phyloP scores from a whole-genome alignment of 2,888 invertebrate species.

The Dynastes hyllus region DNA sequence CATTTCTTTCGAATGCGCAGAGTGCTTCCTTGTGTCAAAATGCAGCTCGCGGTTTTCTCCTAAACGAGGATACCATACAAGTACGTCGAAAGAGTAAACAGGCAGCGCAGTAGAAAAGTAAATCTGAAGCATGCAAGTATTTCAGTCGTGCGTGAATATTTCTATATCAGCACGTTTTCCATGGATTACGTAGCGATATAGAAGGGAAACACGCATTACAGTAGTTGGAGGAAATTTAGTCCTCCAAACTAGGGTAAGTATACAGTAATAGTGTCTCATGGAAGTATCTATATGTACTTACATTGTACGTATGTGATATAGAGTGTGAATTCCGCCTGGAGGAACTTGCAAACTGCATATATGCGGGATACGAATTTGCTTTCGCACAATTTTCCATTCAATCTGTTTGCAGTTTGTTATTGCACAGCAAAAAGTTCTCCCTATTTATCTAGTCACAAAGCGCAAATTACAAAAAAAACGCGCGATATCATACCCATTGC shows the following conservation, averaged over 20 bases:
- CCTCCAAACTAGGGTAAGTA: neutral
- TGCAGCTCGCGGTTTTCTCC: neutral
- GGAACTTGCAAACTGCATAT: too few species aligned
- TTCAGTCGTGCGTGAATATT: conserved; percentile 3
- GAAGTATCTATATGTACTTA: too few species aligned
- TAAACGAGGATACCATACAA: conserved; percentile 16
- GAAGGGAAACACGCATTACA: neutral
- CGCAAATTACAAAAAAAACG: too few species aligned
- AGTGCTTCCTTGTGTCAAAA: neutral
- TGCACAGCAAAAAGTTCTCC: too few species aligned
- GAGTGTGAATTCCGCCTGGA: too few species aligned
- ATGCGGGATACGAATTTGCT: too few species aligned
- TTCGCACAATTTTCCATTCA: too few species aligned
- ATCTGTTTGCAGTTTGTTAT: too few species aligned
- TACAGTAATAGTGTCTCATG: neutral
- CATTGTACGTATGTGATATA: too few species aligned
- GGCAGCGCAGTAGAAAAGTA: neutral
- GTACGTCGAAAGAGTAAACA: conserved; percentile 23
- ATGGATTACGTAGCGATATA: neutral
- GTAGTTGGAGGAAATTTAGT: too few species aligned
- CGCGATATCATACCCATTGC: too few species aligned
- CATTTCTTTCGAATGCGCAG: neutral
- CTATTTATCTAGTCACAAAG: too few species aligned
- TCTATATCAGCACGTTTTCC: neutral
- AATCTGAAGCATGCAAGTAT: conserved; percentile 14